Conservation (phyloP, 2,797 vertebrate species). For the Pseudochromis fuscus region DNA sequence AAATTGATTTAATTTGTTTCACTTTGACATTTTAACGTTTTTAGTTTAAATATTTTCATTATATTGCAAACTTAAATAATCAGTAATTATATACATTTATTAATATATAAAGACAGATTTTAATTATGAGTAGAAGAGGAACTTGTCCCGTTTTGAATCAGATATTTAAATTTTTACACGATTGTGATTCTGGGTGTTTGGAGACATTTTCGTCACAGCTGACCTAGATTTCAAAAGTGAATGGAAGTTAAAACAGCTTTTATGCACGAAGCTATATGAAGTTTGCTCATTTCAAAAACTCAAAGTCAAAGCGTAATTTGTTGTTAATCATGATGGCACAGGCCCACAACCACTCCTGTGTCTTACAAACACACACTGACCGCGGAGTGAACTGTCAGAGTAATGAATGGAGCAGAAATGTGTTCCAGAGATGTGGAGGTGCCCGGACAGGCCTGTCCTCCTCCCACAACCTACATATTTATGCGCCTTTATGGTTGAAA, state of each 20-base stretch:
- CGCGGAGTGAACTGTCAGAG: slow-evolving; percentile 78
- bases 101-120: background rate
- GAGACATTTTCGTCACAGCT: slow-evolving; percentile 4
- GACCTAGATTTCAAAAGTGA: slow-evolving; percentile 53
- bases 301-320: slow-evolving; percentile 17
- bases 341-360: background rate
- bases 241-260: background rate
- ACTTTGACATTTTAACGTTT: background rate
- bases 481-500: slow-evolving; percentile 55
- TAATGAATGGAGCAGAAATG: slow-evolving; percentile 80
- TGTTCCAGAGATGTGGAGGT: slow-evolving; percentile 77
- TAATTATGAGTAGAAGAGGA: background rate
- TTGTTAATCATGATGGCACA: slow-evolving; percentile 22
- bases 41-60: background rate
- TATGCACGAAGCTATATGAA: background rate
- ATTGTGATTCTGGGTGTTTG: background rate
- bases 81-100: background rate
- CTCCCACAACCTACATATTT: slow-evolving; percentile 67
- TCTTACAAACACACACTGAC: slow-evolving; percentile 53
- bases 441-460: slow-evolving; percentile 79
- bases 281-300: slow-evolving; percentile 35
- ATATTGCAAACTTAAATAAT: background rate
- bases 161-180: background rate
- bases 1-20: background rate
- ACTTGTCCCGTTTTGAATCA: background rate